Base-by-base conservation (phyloP, 2,888 invertebrate species). In the Elmis aenea region DNA sequence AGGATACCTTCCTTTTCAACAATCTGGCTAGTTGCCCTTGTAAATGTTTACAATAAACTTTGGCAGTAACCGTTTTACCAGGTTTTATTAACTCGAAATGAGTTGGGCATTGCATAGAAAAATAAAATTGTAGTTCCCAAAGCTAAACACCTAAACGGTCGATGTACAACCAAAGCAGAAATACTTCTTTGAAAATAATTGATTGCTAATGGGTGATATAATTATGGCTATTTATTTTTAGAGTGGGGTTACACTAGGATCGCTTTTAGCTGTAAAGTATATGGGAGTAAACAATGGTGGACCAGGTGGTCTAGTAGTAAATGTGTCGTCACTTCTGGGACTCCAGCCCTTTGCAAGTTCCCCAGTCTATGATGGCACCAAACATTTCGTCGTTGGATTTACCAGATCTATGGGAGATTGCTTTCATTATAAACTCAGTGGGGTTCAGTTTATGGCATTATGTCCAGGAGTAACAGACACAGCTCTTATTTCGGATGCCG, bases 281-380 rank as follows among this genome's bases (percentile, higher is more conserved):
- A 74, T 79, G 74, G 68, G 75, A n/a, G 71, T 62, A 25, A 70
- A 75, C 41, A 71, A 68, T 33, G 70, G 72, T 1, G 76, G 76
- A 0, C 61, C 60, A 9, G 81, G 82, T 5, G 82, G 82, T 1
- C 71, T 73, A 1, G 73, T 83, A 26, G 68, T 83, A 4, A 82
- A 83, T 54, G 62, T 80, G 9, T 71, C 77, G 1, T 80, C 81
- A 1, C 72, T 76, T 12, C 71, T 75, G 38, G 81, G 79, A 0
- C 67, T 72, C 25, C 65, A 68, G 33, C 61, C 73, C 0, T 64
- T 71, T 21, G 70, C 70, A 13, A 72, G 67, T 14, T 54, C 71
- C 9, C 79, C 79, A 0, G 61, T 75, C n/a, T 79, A 79, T 52
- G 68, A 70, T 21, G 73, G 74, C 1, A 74, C 77, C 1, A 78